Base-by-base conservation (phyloP, 2,113 vertebrate genomes). In the Mugil cephalus region DNA sequence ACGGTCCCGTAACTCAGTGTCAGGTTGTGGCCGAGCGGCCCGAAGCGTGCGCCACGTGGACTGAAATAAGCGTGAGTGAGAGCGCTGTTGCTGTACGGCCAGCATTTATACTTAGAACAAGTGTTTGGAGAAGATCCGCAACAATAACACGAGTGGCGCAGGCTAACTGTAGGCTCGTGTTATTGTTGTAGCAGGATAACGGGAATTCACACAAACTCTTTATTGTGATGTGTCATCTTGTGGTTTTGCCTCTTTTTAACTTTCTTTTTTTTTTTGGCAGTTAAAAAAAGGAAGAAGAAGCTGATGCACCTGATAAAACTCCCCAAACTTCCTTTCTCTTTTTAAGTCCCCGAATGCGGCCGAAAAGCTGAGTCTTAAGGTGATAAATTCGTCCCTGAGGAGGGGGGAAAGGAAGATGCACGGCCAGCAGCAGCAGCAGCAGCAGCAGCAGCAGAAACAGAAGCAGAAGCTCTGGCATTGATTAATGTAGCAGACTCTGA, bases 401-500 rank as follows among this genome's bases (percentile, higher is more conserved):
- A 62, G 71, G 35, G 36, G 18, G 50, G 10, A 51, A 10, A 42
- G 45, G 77, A 70, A 83, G 68, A 80, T 70, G 78, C 69, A 74
- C 59, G 69, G 64, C 74, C 64, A 71, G 82, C 84, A 88, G 69
- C 76, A 38, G 18, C 3, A 30, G 24, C 24, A 30, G 24, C 24
- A 30, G 24, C 2, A 30, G 24, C 24, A 30, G 24, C 84, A 88
- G 69, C 76, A 38, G 18, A 5, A 30, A 5, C 24, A 30, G 24
- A 2, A 30, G 24, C 2, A 30, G 24, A 2, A 30, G 24, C 60
- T 58, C 39, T 56, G 66, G 47, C 66, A 74, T 69, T 87, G 82
- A 92, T 86, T 90, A 75, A 82, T 87, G 79, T 82, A 82, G 78
- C 66, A 67, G 73, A 84, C 74, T 77, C 50, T 34, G n/a, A 67